These are phyloP conservation scores for Volucella bombylans DNA, from an alignment of 2,888 invertebrate species.

Conservation along the genomic window DNA sequence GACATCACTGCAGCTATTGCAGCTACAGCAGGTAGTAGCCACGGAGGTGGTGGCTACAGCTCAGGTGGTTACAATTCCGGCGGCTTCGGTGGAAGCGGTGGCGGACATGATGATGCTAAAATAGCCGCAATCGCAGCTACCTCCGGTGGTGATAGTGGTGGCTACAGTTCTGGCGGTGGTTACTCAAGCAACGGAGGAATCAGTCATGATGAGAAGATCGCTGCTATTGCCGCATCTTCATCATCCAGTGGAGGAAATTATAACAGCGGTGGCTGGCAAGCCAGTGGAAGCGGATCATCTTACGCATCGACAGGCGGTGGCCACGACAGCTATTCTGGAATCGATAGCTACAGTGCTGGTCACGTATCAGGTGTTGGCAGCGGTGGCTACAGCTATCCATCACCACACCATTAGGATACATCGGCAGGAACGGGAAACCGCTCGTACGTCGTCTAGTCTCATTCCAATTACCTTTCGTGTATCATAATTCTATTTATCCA, in stretches of 20 bases:
- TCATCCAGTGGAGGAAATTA: slow-evolving; percentile 24
- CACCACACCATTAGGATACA: slow-evolving; percentile 75
- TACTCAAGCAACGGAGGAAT: slow-evolving; percentile 36
- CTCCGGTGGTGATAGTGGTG: slow-evolving; percentile 31
- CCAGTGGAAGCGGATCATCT: slow-evolving; percentile 41
- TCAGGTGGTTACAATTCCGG: slow-evolving; percentile 51
- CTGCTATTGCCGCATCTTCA: slow-evolving; percentile 59
- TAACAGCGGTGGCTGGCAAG: slow-evolving; percentile 59
- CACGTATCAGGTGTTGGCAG: slow-evolving; percentile 78
- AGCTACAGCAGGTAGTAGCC: slow-evolving; percentile 54
- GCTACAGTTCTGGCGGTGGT: slow-evolving; percentile 46
- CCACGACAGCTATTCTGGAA: slow-evolving; percentile 77
- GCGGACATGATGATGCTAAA: slow-evolving; percentile 50
- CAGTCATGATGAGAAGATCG: slow-evolving; percentile 52
- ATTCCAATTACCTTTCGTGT: slow-evolving; percentile 61
- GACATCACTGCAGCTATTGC: slow-evolving; percentile 60
- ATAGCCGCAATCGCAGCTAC: slow-evolving; percentile 58
- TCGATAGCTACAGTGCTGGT: slow-evolving; percentile 79
- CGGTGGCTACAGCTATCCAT: slow-evolving; percentile 77
- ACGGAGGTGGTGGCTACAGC: slow-evolving; percentile 42
- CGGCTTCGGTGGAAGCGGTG: slow-evolving; percentile 34
- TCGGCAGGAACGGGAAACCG: slow-evolving; percentile 43
- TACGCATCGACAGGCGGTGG: slow-evolving; percentile 26
- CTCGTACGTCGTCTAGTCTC: slow-evolving; percentile 70
- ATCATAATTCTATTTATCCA: slow-evolving; percentile 68